These are phyloP conservation scores for Paramisgurnus dabryanus DNA, from an alignment of 2,113 vertebrate species.

Conservation along the genomic window DNA sequence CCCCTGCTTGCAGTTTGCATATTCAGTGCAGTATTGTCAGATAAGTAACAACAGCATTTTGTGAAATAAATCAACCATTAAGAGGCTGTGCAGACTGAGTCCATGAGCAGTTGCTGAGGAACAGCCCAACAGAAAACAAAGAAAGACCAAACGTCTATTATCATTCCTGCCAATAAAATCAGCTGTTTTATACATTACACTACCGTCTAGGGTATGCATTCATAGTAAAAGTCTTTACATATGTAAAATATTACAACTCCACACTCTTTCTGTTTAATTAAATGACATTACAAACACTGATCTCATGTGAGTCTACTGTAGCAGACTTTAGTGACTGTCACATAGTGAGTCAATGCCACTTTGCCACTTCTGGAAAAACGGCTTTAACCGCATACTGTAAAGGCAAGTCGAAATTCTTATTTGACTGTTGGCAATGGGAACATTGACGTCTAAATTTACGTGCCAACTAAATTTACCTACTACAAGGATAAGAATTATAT, in stretches of 20 bases:
- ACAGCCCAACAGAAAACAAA: background rate
- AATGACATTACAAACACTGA: background rate
- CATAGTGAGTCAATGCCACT: background rate
- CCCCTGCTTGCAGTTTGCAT: constrained; percentile 58
- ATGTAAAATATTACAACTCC: background rate
- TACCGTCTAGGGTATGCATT: background rate
- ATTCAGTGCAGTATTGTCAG: constrained; percentile 70
- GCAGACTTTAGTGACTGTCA: background rate
- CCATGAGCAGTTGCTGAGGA: constrained; percentile 33
- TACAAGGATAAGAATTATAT: background rate
- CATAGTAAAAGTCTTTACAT: background rate
- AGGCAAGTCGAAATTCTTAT: background rate
- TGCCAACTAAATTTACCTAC: background rate
- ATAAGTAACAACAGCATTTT: constrained; percentile 42
- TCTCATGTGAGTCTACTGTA: background rate
- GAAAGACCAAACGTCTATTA: background rate
- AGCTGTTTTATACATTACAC: background rate
- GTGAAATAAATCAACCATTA: constrained; percentile 2
- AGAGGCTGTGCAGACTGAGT: background rate
- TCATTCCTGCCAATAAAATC: background rate
- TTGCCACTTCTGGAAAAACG: background rate
- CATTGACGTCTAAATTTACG: background rate
- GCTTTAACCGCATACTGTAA: constrained; percentile 6
- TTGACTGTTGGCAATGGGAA: background rate
- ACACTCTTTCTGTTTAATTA: background rate